phyloP scores from a whole-genome alignment of 2,888 invertebrate genomes.

The Tipula helvola region DNA sequence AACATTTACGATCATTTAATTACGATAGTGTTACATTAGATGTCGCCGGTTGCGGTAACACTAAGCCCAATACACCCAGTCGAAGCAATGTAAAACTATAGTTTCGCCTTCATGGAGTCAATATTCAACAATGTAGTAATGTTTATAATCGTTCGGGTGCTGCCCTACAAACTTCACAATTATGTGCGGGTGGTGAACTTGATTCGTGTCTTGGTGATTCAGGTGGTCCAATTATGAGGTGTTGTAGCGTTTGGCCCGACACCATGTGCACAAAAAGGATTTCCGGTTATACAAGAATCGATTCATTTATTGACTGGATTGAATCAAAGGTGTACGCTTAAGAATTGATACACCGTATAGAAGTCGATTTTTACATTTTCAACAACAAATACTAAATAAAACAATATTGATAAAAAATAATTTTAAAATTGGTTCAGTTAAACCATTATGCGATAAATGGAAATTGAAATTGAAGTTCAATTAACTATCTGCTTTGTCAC shows the following conservation, averaged over 20 bases:
- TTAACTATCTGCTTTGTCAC: no score
- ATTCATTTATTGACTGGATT: slow-evolving; percentile 47
- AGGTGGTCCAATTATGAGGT: slow-evolving; percentile 51
- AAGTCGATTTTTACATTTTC: background rate
- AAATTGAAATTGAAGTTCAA: no score
- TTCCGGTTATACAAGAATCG: slow-evolving; percentile 49
- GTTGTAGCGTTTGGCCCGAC: slow-evolving; percentile 52
- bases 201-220: slow-evolving; percentile 50
- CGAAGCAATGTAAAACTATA: slow-evolving; percentile 41
- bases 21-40: slow-evolving; percentile 37
- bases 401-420: no score
- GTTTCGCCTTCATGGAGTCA: slow-evolving; percentile 38
- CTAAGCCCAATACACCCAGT: slow-evolving; percentile 36
- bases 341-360: background rate
- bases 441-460: no score
- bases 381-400: no score
- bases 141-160: slow-evolving; percentile 40
- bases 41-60: slow-evolving; percentile 55
- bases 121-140: slow-evolving; percentile 36
- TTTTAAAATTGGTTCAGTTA: no score
- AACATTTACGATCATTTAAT: slow-evolving; percentile 26
- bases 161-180: slow-evolving; percentile 37
- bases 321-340: no score
- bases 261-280: slow-evolving; percentile 43
- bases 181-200: slow-evolving; percentile 47